phyloP scores from a whole-genome alignment of 2,113 vertebrate genomes.

The Cyrtonyx montezumae region DNA sequence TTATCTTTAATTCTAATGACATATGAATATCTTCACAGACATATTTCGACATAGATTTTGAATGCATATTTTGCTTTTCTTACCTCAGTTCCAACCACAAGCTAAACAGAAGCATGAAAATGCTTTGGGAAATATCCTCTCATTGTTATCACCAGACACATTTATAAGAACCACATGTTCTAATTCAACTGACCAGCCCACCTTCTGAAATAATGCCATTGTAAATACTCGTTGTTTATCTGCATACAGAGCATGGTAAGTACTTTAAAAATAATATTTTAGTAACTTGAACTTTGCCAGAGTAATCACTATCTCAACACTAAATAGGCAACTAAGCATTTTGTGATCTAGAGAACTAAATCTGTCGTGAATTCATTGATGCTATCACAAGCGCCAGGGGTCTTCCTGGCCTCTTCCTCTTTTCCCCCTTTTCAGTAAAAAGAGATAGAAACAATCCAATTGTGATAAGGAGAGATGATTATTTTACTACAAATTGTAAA shows the following conservation, averaged over 20 bases:
- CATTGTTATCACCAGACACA: not conserved
- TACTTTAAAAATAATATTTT: not conserved
- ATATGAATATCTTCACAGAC: not conserved
- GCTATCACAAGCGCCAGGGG: too few species aligned
- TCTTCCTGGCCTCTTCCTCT: too few species aligned
- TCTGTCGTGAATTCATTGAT: too few species aligned
- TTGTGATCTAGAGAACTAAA: not conserved
- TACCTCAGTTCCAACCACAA: not conserved
- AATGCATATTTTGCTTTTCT: not conserved
- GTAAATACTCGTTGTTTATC: not conserved
- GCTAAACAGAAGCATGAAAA: not conserved
- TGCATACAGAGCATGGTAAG: not conserved
- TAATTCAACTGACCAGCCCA: not conserved
- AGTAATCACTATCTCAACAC: fast-evolving
- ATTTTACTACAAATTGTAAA: too few species aligned
- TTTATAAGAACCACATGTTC: not conserved
- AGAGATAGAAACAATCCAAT: too few species aligned
- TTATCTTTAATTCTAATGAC: not conserved
- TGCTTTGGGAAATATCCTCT: not conserved
- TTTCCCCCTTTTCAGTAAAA: too few species aligned
- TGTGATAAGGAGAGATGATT: too few species aligned
- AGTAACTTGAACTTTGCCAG: not conserved
- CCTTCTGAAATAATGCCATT: not conserved
- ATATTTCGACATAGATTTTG: not conserved
- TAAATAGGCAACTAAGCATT: not conserved